These are phyloP conservation scores for Gouania willdenowi DNA, from an alignment of 2,797 vertebrate species.

Conservation along the genomic window DNA sequence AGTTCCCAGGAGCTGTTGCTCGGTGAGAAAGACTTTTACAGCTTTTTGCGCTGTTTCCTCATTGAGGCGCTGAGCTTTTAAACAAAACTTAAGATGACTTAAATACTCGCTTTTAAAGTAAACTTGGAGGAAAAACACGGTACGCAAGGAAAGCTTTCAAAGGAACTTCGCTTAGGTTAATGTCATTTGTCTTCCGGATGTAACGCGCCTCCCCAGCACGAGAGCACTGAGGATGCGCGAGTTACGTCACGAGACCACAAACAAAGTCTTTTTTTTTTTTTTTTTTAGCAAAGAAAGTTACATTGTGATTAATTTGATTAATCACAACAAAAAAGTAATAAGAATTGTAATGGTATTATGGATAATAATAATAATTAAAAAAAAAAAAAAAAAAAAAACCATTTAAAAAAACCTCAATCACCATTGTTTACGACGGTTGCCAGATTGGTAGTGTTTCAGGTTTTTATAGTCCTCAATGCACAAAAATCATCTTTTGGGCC, in stretches of 20 bases:
- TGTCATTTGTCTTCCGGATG: constrained; percentile 45
- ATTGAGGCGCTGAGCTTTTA: constrained; percentile 14
- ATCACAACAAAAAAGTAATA: no score
- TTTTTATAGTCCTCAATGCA: no score
- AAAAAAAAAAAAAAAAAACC: neutral
- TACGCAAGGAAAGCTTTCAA: neutral
- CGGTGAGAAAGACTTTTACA: constrained; percentile 18
- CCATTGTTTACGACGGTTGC: no score
- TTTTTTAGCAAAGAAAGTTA: no score
- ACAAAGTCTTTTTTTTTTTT: neutral
- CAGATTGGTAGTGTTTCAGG: no score
- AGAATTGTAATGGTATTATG: neutral
- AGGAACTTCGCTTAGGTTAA: neutral
- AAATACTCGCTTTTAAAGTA: no score
- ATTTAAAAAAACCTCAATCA: no score
- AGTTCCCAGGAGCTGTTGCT: constrained; percentile 24
- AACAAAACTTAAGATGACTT: neutral
- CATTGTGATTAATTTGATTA: no score
- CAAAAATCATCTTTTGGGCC: no score
- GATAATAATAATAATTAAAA: neutral
- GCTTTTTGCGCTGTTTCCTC: constrained; percentile 60
- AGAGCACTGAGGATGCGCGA: constrained; percentile 40
- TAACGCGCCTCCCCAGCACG: neutral
- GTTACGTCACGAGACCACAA: constrained; percentile 12
- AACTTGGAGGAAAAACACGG: no score